Conservation (phyloP, 2,113 vertebrate genomes). For the Oryzias celebensis region DNA sequence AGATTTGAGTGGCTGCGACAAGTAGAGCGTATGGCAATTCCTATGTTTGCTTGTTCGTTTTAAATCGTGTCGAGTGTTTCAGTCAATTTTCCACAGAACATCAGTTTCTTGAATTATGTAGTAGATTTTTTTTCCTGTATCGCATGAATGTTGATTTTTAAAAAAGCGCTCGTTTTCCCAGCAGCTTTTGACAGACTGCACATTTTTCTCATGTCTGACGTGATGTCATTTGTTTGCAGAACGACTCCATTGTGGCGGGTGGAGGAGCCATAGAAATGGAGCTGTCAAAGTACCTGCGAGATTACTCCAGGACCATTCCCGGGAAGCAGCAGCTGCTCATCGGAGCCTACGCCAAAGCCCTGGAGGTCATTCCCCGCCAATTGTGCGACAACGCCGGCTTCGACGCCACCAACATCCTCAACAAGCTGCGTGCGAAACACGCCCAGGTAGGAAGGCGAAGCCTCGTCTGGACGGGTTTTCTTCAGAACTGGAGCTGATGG, state of each 20-base stretch:
- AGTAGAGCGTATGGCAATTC: no score
- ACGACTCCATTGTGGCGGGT: conserved; percentile 91
- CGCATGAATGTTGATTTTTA: no score
- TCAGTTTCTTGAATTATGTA: neutral
- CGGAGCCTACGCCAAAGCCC: conserved; percentile 93
- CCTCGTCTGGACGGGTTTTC: no score
- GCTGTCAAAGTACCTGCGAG: conserved; percentile 91
- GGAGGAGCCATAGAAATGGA: conserved; percentile 99
- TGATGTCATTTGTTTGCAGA: conserved; percentile 74
- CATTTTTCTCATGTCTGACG: neutral
- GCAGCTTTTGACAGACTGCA: neutral
- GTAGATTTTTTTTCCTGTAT: neutral
- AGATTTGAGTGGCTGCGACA: no score
- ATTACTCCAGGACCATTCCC: conserved; percentile 95
- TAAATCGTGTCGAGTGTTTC: no score
- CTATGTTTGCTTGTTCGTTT: no score
- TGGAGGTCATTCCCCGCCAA: conserved; percentile 96
- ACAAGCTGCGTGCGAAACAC: conserved; percentile 95
- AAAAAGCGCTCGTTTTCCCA: no score
- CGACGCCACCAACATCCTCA: conserved; percentile 98
- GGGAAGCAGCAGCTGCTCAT: conserved; percentile 98
- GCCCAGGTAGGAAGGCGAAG: conserved; percentile 82
- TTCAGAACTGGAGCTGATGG: neutral
- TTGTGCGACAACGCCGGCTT: conserved; percentile 98
- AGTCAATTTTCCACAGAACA: no score